Conservation (phyloP, 2,113 vertebrate genomes). For the Proterorhinus semilunaris region DNA sequence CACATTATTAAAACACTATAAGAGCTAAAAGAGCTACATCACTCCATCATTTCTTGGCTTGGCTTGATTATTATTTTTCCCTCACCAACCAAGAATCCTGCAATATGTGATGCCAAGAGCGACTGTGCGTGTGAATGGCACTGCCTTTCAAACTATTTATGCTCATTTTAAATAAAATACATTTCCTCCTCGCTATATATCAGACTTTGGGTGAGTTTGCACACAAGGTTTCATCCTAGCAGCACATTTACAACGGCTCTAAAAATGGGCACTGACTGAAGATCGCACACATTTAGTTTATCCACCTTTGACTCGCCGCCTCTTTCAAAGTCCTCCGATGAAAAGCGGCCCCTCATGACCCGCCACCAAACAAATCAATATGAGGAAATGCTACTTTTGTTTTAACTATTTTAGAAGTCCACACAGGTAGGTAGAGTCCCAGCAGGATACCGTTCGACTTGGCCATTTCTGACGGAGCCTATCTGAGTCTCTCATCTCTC, state of each 20-base stretch:
- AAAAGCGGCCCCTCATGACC: constrained; percentile 26
- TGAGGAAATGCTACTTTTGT: constrained; percentile 38
- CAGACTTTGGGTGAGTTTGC: neutral
- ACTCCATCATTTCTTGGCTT: too few relatives aligned
- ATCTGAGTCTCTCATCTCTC: constrained; percentile 13
- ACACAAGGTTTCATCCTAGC: neutral
- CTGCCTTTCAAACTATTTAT: too few relatives aligned
- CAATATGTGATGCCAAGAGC: too few relatives aligned
- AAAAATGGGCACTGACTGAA: neutral
- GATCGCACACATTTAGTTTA: neutral
- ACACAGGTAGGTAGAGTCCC: constrained; percentile 23
- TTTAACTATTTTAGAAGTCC: neutral
- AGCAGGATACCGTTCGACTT: constrained; percentile 10
- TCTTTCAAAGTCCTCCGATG: constrained; percentile 19
- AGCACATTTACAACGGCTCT: neutral
- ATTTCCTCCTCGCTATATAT: too few relatives aligned
- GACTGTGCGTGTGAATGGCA: too few relatives aligned
- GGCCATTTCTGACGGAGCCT: constrained; percentile 1
- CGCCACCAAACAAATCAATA: constrained; percentile 42
- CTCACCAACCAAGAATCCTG: too few relatives aligned
- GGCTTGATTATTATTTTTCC: too few relatives aligned
- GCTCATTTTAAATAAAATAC: too few relatives aligned
- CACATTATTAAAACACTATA: too few relatives aligned
- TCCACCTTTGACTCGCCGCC: neutral
- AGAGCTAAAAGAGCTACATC: too few relatives aligned